Percentiles rank a stretch among this genome's conserved stretches.
phyloP scores from a whole-genome alignment of 2,888 invertebrate genomes.

The Epiblema foenella region DNA sequence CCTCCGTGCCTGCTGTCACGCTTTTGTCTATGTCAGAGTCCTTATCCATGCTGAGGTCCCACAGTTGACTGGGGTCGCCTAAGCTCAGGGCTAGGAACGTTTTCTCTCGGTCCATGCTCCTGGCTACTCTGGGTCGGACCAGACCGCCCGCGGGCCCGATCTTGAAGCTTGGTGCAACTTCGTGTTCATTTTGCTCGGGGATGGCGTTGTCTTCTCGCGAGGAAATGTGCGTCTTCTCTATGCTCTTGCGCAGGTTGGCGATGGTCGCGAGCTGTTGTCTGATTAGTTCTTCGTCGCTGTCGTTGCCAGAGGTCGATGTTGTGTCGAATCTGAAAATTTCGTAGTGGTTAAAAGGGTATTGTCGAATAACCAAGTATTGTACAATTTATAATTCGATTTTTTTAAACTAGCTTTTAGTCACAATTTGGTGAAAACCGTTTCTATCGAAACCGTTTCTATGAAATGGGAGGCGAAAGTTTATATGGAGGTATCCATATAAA shows the following conservation, averaged over 20 bases:
- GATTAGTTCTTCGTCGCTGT: conserved; percentile 86
- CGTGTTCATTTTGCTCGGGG: conserved; percentile 70
- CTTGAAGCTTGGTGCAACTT: conserved; percentile 87
- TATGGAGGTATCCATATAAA: too few species aligned
- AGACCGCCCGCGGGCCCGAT: conserved; percentile 84
- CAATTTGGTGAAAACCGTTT: too few species aligned
- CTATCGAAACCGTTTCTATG: too few species aligned
- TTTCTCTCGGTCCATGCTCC: conserved; percentile 71
- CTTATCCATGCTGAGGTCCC: conserved; percentile 77
- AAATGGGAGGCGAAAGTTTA: too few species aligned
- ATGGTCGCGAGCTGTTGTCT: conserved; percentile 72
- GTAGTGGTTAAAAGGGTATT: background rate
- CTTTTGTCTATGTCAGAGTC: conserved; percentile 84
- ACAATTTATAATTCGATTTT: too few species aligned
- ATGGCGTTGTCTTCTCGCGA: conserved; percentile 73
- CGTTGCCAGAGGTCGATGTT: conserved; percentile 87
- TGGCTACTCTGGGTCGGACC: conserved; percentile 73
- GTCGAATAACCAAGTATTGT: background rate
- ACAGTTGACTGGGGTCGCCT: conserved; percentile 75
- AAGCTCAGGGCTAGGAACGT: conserved; percentile 74
- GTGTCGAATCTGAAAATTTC: conserved; percentile 78
- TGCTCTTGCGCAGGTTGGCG: conserved; percentile 74
- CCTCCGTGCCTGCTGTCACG: conserved; percentile 87
- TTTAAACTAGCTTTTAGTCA: too few species aligned
- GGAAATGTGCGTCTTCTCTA: conserved; percentile 79